phyloP scores from a whole-genome alignment of 1,140 invertebrate genomes.

The Drosophila pandora region DNA sequence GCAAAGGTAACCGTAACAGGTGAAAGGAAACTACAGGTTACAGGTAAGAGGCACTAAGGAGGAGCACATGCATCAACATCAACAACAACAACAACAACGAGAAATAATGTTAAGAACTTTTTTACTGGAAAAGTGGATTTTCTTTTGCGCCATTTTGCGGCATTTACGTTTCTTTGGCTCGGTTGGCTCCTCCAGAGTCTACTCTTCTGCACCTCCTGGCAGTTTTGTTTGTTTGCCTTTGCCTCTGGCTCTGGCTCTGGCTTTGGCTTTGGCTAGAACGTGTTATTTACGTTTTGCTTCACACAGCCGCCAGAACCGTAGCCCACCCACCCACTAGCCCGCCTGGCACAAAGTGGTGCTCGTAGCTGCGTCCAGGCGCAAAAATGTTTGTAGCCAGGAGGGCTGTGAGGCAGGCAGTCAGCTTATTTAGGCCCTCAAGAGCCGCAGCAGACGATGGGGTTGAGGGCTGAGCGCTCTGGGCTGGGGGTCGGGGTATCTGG shows the following conservation, averaged over 20 bases:
- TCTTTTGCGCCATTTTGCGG: constrained; percentile 74
- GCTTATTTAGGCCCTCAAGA: constrained; percentile 55
- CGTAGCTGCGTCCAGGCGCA: constrained; percentile 72
- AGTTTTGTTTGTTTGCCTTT: constrained; percentile 48
- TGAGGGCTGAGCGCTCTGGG: background rate
- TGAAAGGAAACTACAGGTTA: constrained; percentile 17
- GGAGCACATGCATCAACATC: constrained; percentile 36
- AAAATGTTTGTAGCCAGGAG: constrained; percentile 72
- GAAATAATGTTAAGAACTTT: constrained; percentile 61
- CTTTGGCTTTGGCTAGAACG: background rate
- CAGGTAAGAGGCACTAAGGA: constrained; percentile 14
- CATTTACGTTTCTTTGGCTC: constrained; percentile 69
- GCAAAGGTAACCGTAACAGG: constrained; percentile 41
- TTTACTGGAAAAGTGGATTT: constrained; percentile 71
- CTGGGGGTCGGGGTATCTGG: constrained; percentile 39
- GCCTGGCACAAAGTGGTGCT: constrained; percentile 69
- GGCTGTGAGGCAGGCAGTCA: constrained; percentile 20
- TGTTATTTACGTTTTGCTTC: constrained; percentile 73
- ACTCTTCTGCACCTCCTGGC: constrained; percentile 5
- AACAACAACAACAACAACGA: constrained; percentile 32
- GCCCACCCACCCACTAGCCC: constrained; percentile 31
- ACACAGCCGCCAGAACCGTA: constrained; percentile 51
- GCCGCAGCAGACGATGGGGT: constrained; percentile 17
- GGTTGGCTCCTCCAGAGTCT: constrained; percentile 4
- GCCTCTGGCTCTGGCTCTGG: constrained; percentile 30